Percentiles rank a stretch among this genome's conserved stretches.
These are phyloP conservation scores for Oceanites oceanicus DNA, from an alignment of 2,113 vertebrate genomes.

Conservation along the genomic window DNA sequence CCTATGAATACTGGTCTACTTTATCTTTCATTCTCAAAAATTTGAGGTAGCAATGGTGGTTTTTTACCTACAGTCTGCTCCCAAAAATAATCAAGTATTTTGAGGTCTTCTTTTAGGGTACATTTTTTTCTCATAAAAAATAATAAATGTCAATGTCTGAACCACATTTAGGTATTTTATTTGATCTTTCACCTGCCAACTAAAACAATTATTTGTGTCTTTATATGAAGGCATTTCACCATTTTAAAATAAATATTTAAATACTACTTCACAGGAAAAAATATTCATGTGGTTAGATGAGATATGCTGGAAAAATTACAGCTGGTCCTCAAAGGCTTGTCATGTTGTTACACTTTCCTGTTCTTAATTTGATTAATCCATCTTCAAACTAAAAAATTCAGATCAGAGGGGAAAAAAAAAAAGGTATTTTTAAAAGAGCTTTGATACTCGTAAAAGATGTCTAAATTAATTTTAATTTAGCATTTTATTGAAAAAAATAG, in stretches of 20 bases:
- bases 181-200: conserved; percentile 3
- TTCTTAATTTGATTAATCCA: conserved; percentile 66
- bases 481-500: neutral
- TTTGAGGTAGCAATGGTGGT: neutral
- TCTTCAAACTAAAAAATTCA: conserved; percentile 39
- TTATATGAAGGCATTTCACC: conserved; percentile 35
- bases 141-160: conserved; percentile 23
- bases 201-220: conserved; percentile 46
- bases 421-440: conserved; percentile 45
- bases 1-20: neutral
- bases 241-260: conserved; percentile 71
- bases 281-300: conserved; percentile 57
- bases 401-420: conserved; percentile 10
- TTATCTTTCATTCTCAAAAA: neutral
- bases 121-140: conserved; percentile 45
- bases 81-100: conserved; percentile 4
- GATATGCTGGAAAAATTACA: conserved; percentile 55
- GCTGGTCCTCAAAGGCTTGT: conserved; percentile 26
- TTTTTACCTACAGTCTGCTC: neutral
- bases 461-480: neutral
- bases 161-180: conserved; percentile 10
- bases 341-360: conserved; percentile 12
- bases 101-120: neutral
- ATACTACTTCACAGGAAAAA: conserved; percentile 51
- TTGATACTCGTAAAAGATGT: neutral